Evolutionary conservation across 2,113 vertebrate species (phyloP).

Genomic region (Diphyllodes magnificus): DNA sequence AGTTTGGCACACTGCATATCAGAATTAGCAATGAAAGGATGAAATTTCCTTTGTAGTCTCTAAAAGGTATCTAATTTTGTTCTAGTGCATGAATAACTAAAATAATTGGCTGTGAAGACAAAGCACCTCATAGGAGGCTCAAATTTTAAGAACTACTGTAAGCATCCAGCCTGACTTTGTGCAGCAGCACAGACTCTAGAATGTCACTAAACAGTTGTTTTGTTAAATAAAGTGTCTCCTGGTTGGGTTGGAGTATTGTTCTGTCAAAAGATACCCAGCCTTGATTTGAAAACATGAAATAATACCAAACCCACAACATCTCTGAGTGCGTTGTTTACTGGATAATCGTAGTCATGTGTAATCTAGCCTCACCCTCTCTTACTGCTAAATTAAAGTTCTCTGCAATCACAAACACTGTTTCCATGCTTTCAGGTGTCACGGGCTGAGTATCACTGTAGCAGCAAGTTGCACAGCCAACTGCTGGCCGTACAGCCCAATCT

Average conservation of each 20-base stretch:
- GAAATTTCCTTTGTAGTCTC: not conserved
- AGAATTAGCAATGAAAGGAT: not conserved
- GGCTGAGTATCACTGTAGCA: not conserved
- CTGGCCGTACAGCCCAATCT: not conserved
- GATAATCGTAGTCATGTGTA: not conserved
- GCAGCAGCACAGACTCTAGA: not conserved
- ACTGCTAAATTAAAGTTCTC: not conserved
- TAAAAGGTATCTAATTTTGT: not conserved
- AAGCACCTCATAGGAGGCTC: not conserved
- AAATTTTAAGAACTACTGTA: not conserved
- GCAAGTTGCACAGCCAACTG: not conserved
- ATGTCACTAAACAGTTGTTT: not conserved
- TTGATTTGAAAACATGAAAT: not conserved
- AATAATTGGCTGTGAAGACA: not conserved
- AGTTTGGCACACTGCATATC: not conserved
- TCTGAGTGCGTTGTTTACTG: not conserved
- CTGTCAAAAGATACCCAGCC: not conserved
- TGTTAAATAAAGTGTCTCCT: not conserved
- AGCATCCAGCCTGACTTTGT: not conserved
- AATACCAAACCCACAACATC: not conserved
- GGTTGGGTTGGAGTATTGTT: not conserved
- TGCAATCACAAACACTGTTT: not conserved
- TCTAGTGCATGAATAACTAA: not conserved
- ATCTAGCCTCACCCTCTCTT: not conserved
- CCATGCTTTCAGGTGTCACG: not conserved